Conservation (phyloP, 2,888 invertebrate species). For the Athalia rosae region DNA sequence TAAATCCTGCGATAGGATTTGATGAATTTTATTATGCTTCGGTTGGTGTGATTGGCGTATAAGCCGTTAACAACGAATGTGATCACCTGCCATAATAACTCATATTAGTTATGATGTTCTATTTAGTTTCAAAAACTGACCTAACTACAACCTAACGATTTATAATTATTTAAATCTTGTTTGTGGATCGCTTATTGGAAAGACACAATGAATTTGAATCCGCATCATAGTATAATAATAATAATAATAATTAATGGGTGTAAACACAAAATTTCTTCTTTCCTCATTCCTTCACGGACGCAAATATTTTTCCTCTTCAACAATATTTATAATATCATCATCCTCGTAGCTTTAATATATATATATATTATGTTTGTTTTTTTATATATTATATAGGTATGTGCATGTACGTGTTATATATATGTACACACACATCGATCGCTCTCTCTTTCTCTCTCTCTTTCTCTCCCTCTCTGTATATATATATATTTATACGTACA, state of each 20-base stretch:
- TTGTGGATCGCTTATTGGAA: constrained; percentile 53
- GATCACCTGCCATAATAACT: constrained; percentile 53
- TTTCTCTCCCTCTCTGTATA: too few species aligned
- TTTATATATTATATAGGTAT: constrained; percentile 55
- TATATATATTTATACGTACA: constrained; percentile 8
- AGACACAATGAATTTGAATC: constrained; percentile 57
- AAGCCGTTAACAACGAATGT: constrained; percentile 44
- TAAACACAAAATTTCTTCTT: constrained; percentile 61
- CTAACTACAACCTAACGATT: constrained; percentile 56
- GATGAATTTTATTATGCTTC: constrained; percentile 58
- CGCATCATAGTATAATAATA: constrained; percentile 59
- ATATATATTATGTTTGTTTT: constrained; percentile 54
- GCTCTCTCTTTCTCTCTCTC: constrained; percentile 18
- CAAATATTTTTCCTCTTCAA: constrained; percentile 65
- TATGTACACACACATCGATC: constrained; percentile 50
- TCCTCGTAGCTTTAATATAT: constrained; percentile 56
- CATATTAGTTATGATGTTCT: constrained; percentile 57
- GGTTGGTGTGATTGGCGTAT: constrained; percentile 54
- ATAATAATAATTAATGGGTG: constrained; percentile 56
- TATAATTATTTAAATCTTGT: constrained; percentile 4
- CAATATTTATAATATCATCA: constrained; percentile 70
- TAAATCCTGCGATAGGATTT: constrained; percentile 51
- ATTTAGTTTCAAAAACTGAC: constrained; percentile 57
- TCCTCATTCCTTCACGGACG: constrained; percentile 62
- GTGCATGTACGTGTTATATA: constrained; percentile 48